phyloP scores from a whole-genome alignment of 64 coral and sea anemone genomes.

The Stichodactyla helianthus region DNA sequence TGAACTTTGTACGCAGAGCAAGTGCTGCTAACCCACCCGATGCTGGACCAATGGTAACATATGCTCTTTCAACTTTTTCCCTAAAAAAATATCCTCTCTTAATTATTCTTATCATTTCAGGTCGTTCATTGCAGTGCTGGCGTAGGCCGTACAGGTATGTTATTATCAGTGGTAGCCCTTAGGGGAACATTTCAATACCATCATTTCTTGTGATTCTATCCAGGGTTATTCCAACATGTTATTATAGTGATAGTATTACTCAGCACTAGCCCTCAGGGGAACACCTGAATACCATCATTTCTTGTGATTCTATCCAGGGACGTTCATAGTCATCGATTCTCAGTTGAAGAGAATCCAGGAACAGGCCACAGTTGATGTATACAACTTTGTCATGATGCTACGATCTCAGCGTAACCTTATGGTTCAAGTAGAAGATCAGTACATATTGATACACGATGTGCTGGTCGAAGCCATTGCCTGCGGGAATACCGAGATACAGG shows the following conservation, averaged over 20 bases:
- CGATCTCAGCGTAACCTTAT: slow-evolving; percentile 83
- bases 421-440: slow-evolving; percentile 94
- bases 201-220: not conserved
- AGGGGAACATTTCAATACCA: too few species aligned
- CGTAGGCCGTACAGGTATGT: slow-evolving; percentile 66
- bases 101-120: not conserved
- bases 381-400: slow-evolving; percentile 63
- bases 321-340: slow-evolving; percentile 79
- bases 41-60: slow-evolving; percentile 88
- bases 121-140: slow-evolving; percentile 83
- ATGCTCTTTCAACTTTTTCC: not conserved
- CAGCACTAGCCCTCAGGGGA: too few species aligned
- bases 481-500: slow-evolving; percentile 84
- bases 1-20: slow-evolving; percentile 92
- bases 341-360: slow-evolving; percentile 78
- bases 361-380: slow-evolving; percentile 71
- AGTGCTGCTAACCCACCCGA: slow-evolving; percentile 70
- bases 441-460: slow-evolving; percentile 84
- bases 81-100: not conserved
- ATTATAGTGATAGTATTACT: not conserved
- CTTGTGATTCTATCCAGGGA: slow-evolving; percentile 12
- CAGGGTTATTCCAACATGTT: slow-evolving; percentile 20
- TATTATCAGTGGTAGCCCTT: too few species aligned
- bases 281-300: not conserved
- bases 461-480: slow-evolving; percentile 74